These are phyloP conservation scores for Oeneis ivallda DNA, from an alignment of 2,888 invertebrate genomes.

Conservation along the genomic window DNA sequence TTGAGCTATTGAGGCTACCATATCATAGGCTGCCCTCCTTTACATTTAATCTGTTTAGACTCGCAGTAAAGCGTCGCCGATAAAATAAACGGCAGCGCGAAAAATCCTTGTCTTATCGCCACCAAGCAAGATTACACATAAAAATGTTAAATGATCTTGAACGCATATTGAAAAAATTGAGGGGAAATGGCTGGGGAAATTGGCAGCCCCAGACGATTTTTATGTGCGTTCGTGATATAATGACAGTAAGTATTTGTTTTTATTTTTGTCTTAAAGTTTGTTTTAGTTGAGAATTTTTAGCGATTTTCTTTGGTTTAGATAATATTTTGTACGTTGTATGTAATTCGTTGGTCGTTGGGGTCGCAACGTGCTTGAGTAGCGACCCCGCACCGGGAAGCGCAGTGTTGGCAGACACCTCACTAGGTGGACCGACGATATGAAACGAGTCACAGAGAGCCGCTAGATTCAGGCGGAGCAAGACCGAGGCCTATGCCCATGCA, in stretches of 20 bases:
- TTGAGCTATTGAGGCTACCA: conserved; percentile 44
- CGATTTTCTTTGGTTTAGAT: too few relatives aligned
- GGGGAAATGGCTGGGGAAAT: conserved; percentile 69
- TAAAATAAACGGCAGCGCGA: conserved; percentile 76
- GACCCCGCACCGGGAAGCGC: too few relatives aligned
- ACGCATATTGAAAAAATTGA: conserved; percentile 79
- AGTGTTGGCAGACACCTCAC: too few relatives aligned
- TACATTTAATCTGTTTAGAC: conserved; percentile 78
- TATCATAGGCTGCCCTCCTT: conserved; percentile 47
- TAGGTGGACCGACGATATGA: too few relatives aligned
- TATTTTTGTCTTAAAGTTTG: conserved; percentile 8
- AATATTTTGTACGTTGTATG: too few relatives aligned
- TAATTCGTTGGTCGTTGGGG: too few relatives aligned
- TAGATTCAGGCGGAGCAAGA: too few relatives aligned
- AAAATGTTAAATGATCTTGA: conserved; percentile 81
- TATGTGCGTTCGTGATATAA: conserved; percentile 40
- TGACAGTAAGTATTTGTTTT: conserved; percentile 30
- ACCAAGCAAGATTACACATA: conserved; percentile 79
- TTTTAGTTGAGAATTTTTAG: not conserved
- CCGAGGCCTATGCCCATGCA: too few relatives aligned
- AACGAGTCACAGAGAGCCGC: too few relatives aligned
- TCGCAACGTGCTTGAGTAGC: too few relatives aligned
- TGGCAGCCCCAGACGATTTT: conserved; percentile 48
- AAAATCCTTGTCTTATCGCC: conserved; percentile 75
- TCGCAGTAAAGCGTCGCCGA: conserved; percentile 72